Base-by-base conservation (phyloP, 1,140 invertebrate species). In the Drosophila erecta region DNA sequence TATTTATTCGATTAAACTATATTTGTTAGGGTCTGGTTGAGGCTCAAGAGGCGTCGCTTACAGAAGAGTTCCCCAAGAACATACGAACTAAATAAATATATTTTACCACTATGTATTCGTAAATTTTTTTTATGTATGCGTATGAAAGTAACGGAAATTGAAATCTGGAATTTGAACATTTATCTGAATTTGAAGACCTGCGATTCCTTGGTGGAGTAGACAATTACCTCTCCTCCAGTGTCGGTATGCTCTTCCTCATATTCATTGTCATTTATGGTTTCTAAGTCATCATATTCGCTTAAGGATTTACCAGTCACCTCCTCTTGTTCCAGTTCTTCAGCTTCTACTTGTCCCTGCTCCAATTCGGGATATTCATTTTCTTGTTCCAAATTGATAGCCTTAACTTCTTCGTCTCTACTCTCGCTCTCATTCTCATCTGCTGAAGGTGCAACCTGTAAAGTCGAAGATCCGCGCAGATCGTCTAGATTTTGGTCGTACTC, bases 21-120 rank as follows among this genome's bases (percentile, higher is more conserved):
- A 58, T 86, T 78, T 74, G 67, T 14, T 71, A 51, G 40, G 15
- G 17, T 27, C 38, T 14, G n/a, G 14, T 33, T 27, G 17, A 40
- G 33, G 33, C 33, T 69, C 27, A 30, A 2, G 27, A 30, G 27
- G 27, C 8, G 27, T 30, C 27, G 7, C 27, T 8, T 30, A 1
- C 1, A 30, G 8, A 30, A 8, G 7, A 30, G 2, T 10, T 10
- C 7, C 30, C 1, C 30, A 30, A 30, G 8, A 30, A 30, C 30
- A 30, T 30, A 7, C 30, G 30, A 30, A 7, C 30, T n/a, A n/a
- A 20, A 35, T 37, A 15, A 11, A 35, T 46, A 14, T 38, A 38
- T 38, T 38, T 27, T 17, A 17, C 3, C 44, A 47, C 44, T 24
- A 30, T 51, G 24, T 60, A 50, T 50, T 50, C 35, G 24, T 22